Conservation (phyloP, 2,797 vertebrate species). For the Tachyglossus aculeatus region DNA sequence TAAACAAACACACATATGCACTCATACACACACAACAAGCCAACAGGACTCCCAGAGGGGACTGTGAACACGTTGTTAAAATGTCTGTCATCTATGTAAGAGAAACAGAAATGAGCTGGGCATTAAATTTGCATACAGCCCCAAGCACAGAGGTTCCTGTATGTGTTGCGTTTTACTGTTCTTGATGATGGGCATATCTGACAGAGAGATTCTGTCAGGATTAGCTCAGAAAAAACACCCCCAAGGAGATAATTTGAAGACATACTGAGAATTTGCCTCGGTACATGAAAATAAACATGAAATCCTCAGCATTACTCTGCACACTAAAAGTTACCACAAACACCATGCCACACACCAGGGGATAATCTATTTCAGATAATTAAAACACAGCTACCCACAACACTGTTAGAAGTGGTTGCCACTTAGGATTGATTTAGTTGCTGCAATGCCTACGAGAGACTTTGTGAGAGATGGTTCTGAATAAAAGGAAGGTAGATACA, state of each 20-base stretch:
- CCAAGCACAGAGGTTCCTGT: slow-evolving; percentile 74
- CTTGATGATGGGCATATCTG: slow-evolving; percentile 82
- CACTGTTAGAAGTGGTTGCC: slow-evolving; percentile 60
- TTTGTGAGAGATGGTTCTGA: slow-evolving; percentile 55
- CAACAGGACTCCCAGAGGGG: slow-evolving; percentile 67
- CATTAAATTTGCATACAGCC: slow-evolving; percentile 83
- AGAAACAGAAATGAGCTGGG: slow-evolving; percentile 78
- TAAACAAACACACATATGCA: slow-evolving; percentile 30
- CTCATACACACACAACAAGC: slow-evolving; percentile 57
- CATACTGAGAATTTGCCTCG: slow-evolving; percentile 77
- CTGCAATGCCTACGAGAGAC: slow-evolving; percentile 53
- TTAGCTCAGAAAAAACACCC: slow-evolving; percentile 78
- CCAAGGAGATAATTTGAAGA: slow-evolving; percentile 81
- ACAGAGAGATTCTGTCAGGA: slow-evolving; percentile 75
- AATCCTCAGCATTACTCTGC: slow-evolving; percentile 63
- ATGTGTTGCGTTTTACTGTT: slow-evolving; percentile 59
- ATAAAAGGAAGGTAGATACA: slow-evolving; percentile 44
- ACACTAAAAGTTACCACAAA: slow-evolving; percentile 67
- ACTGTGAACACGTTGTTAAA: slow-evolving; percentile 73
- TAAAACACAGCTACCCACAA: slow-evolving; percentile 64
- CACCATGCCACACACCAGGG: slow-evolving; percentile 58
- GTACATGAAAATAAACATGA: slow-evolving; percentile 77
- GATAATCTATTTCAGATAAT: slow-evolving; percentile 78
- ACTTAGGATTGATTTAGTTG: slow-evolving; percentile 70
- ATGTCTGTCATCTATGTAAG: slow-evolving; percentile 73